Evolutionary conservation across 1,140 invertebrate species (phyloP).

Genomic region (Drosophila orena): DNA sequence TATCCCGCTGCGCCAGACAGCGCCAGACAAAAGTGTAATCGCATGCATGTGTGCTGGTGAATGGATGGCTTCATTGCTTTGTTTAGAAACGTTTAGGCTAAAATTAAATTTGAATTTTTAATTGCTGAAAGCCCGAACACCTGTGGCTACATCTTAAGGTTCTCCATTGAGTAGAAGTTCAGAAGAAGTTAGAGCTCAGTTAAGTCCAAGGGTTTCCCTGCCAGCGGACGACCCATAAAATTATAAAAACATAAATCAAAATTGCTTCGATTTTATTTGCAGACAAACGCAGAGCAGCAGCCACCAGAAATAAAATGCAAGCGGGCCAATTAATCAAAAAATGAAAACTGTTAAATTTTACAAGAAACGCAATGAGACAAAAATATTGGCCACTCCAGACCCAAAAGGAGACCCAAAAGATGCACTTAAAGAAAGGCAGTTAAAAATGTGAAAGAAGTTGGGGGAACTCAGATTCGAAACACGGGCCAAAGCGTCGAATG

Average conservation of each 20-base stretch:
- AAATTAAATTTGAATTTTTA: slow-evolving; percentile 80
- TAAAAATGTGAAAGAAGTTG: slow-evolving; percentile 12
- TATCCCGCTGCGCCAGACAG: slow-evolving; percentile 55
- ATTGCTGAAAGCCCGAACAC: slow-evolving; percentile 63
- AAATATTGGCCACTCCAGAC: slow-evolving; percentile 6
- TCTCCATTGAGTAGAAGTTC: slow-evolving; percentile 8
- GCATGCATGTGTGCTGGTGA: slow-evolving; percentile 41
- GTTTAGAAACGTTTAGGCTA: slow-evolving; percentile 78
- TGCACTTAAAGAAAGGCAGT: slow-evolving; percentile 27
- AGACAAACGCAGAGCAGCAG: slow-evolving; percentile 18
- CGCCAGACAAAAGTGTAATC: slow-evolving; percentile 51
- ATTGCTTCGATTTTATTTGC: slow-evolving; percentile 29
- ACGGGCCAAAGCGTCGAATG: slow-evolving; percentile 42
- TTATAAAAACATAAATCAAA: slow-evolving; percentile 82
- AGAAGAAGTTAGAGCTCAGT: slow-evolving; percentile 19
- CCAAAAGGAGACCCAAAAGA: not conserved
- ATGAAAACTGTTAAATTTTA: slow-evolving; percentile 71
- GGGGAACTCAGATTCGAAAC: not conserved
- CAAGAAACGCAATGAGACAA: slow-evolving; percentile 42
- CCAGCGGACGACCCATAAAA: slow-evolving; percentile 41
- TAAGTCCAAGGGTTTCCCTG: slow-evolving; percentile 16
- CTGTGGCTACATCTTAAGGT: slow-evolving; percentile 56
- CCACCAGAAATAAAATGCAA: slow-evolving; percentile 48
- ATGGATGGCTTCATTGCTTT: slow-evolving; percentile 64
- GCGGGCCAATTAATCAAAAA: slow-evolving; percentile 72